Evolutionary conservation across 2,888 invertebrate species (phyloP), one percentile per base, ranked within the genome.

Genomic region (Himalopsyche kuldschensis): DNA sequence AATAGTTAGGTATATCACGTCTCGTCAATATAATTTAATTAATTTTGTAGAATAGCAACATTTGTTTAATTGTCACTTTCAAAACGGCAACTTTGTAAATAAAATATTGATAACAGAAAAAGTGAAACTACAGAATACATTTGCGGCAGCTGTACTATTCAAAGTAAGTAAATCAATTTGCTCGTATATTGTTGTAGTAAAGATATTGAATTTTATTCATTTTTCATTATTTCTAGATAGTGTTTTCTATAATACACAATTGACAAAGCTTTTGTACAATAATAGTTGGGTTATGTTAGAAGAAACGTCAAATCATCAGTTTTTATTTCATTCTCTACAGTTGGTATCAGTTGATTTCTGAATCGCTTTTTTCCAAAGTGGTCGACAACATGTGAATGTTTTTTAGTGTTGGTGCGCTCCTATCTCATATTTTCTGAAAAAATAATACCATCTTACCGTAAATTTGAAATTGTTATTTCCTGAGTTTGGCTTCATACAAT

Each of bases 251-350:
- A 27, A 69, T 69, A 30, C 30, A 11, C 15, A 3, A 5, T 8
- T 27, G 4, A 11, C 4, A 27, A 15, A 69, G 15, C 11, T 27
- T 30, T 30, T 3, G 15, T 69, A 30, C 20, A 3, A 15, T 30
- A 69, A 69, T 69, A 69, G 69, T 27, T 69, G 10, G 69, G 69
- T 69, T 69, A 69, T 69, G 24, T 69, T 30, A 3, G 20, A 69
- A 69, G 69, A 82, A 82, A 82, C 78, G 82, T 82, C 82, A 82
- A 82, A 78, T 82, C 82, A 82, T 78, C 78, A 20, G 17, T 76
- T 78, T 20, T 15, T 27, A 46, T 24, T 31, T 30, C 1, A 35
- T 8, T 31, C 77, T 81, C 15, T 69, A 27, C 27, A 24, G 4
- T 24, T 24, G 76, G 81, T 15, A n/a, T 17, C 27, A n/a, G n/a